phyloP scores from a whole-genome alignment of 2,888 invertebrate genomes.

The Rhaphigaster nebulosa region DNA sequence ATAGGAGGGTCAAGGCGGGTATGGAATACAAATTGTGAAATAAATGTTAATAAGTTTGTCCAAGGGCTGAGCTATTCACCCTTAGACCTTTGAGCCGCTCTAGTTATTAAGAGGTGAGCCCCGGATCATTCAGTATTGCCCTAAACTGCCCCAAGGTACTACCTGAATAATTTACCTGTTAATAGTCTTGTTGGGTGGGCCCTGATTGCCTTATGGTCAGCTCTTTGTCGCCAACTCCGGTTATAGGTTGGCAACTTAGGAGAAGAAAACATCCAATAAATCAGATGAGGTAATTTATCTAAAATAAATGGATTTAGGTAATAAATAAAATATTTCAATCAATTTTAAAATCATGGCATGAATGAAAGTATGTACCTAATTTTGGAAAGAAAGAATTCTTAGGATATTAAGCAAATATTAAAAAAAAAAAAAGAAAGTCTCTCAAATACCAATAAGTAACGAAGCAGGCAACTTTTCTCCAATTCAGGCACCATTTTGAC shows the following conservation, averaged over 20 bases:
- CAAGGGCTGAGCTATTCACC: background rate
- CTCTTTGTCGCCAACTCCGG: background rate
- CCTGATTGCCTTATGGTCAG: conserved; percentile 10
- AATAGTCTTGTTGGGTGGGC: conserved; percentile 10
- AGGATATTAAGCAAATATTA: too few relatives aligned
- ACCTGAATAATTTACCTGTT: conserved; percentile 1
- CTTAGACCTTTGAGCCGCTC: background rate
- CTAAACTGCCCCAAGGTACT: background rate
- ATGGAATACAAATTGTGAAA: conserved; percentile 44
- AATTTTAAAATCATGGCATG: too few relatives aligned
- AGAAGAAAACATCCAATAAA: background rate
- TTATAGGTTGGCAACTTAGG: background rate
- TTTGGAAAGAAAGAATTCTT: too few relatives aligned
- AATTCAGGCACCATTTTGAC: too few relatives aligned
- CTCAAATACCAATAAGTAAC: too few relatives aligned
- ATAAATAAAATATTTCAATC: too few relatives aligned
- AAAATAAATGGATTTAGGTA: too few relatives aligned
- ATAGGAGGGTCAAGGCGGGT: background rate
- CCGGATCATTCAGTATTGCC: background rate
- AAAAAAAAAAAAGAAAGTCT: too few relatives aligned
- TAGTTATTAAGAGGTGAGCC: background rate
- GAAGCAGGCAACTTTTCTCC: too few relatives aligned
- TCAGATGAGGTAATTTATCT: too few relatives aligned
- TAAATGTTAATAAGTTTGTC: conserved; percentile 46
- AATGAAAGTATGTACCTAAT: too few relatives aligned